Base-by-base conservation (phyloP, 2,888 invertebrate species). In the Neoitamus cyanurus region DNA sequence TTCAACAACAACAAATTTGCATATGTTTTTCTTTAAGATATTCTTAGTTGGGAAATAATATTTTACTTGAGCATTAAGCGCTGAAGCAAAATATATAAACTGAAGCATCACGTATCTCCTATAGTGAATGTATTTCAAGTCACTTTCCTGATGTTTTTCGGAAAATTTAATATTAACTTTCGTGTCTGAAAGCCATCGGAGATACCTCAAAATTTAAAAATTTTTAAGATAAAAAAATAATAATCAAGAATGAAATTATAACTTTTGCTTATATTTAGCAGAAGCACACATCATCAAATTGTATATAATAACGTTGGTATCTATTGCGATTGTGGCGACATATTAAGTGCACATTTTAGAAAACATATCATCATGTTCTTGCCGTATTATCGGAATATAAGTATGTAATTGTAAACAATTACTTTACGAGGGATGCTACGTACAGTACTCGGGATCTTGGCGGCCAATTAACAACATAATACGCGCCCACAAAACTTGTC, bases 21-120 rank as follows among this genome's bases (percentile, higher is more conserved):
- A 80, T 80, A 80, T 80, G 80, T 80, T 80, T 80, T 80, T 34
- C 68, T 58, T 80, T 30, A 58, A 80, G 80, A 80, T 80, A 80
- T 80, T 80, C 80, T 80, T 80, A 80, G 80, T 80, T 80, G 58
- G 5, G 11, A 77, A 77, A 77, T 77, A 20, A 77, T 46, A 77
- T 77, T 77, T 46, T 28, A 77, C 73, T 77, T 46, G 11, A 77
- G 77, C 77, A 25, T 42, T 70, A 70, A 73, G 42, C 37, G 77
- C 77, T 77, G 5, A 77, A 77, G 42, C 42, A 42, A 77, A 77
- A 42, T 77, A 77, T 77, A 46, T 1, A 20, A 15, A 70, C 69
- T 15, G 25, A 70, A 58, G 25, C 25, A 25, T 25, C 13, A 30
- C 6, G 1, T 30, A 13, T 70, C 34, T 25, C 25, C 5, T 5